Evolutionary conservation across 2,797 vertebrate species (phyloP).

Genomic region (Spea hammondii): DNA sequence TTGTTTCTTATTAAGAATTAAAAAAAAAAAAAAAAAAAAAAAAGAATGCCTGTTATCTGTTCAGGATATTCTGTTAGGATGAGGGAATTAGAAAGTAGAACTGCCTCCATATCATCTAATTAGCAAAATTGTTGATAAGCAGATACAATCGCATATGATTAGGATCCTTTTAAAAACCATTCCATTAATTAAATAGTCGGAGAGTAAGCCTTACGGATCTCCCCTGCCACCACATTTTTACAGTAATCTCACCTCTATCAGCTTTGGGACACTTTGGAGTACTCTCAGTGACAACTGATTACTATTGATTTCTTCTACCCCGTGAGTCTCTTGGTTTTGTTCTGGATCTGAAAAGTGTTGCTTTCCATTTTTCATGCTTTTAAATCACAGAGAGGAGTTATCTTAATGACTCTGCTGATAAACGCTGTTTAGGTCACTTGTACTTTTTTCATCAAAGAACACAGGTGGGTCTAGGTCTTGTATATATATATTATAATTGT

Average conservation of each 20-base stretch:
- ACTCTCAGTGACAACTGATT: constrained; percentile 73
- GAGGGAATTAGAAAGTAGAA: constrained; percentile 73
- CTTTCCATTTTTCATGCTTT: constrained; percentile 68
- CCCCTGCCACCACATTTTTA: constrained; percentile 70
- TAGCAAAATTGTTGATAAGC: constrained; percentile 78
- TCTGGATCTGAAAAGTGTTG: constrained; percentile 68
- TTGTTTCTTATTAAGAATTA: constrained; percentile 70
- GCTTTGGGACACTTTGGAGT: constrained; percentile 67
- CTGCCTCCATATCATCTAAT: constrained; percentile 80
- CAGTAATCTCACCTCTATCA: constrained; percentile 73
- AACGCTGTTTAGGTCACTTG: constrained; percentile 70
- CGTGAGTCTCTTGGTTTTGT: constrained; percentile 68
- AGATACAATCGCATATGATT: constrained; percentile 79
- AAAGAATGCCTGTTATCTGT: constrained; percentile 69
- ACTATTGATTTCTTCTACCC: constrained; percentile 73
- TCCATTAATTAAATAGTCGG: constrained; percentile 82
- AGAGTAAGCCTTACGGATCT: constrained; percentile 70
- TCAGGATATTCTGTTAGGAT: constrained; percentile 72
- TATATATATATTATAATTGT: constrained; percentile 62
- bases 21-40: constrained; percentile 63
- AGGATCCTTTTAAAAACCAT: constrained; percentile 83
- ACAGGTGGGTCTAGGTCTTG: constrained; percentile 58
- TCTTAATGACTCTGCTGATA: constrained; percentile 72
- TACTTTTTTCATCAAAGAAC: constrained; percentile 71
- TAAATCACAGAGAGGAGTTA: constrained; percentile 70